Conservation (phyloP, 2,888 invertebrate species). For the Pherbina coryleti region DNA sequence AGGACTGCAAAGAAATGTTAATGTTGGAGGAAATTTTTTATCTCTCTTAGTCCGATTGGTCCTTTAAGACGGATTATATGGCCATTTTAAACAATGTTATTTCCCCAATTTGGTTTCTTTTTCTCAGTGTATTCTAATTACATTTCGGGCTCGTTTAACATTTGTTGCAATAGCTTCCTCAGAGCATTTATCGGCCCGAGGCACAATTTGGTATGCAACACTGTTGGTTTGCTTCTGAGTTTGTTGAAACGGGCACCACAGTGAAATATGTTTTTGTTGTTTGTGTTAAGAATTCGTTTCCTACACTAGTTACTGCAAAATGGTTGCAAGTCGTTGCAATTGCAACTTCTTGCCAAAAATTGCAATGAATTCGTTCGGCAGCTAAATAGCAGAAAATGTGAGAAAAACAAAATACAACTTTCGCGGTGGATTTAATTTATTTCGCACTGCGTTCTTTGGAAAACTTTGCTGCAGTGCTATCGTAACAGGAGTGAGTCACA, state of each 20-base stretch:
- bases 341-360: conserved; percentile 33
- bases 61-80: not conserved
- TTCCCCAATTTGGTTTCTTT: not conserved
- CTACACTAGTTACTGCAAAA: conserved; percentile 1
- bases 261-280: not conserved
- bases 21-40: not conserved
- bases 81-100: no score
- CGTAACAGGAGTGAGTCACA: not conserved
- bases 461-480: not conserved
- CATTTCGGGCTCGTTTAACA: conserved; percentile 14
- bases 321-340: conserved; percentile 19
- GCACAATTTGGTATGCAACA: not conserved
- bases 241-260: not conserved
- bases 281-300: not conserved
- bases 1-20: not conserved
- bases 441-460: conserved; percentile 21
- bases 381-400: not conserved
- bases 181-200: not conserved
- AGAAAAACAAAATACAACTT: not conserved
- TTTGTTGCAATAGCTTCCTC: not conserved
- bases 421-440: conserved; percentile 21
- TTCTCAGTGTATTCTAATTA: not conserved
- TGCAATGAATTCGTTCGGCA: conserved; percentile 18
- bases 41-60: not conserved
- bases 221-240: conserved; percentile 2